Conservation (phyloP, 2,888 invertebrate genomes). For the Enchytraeus crypticus region DNA sequence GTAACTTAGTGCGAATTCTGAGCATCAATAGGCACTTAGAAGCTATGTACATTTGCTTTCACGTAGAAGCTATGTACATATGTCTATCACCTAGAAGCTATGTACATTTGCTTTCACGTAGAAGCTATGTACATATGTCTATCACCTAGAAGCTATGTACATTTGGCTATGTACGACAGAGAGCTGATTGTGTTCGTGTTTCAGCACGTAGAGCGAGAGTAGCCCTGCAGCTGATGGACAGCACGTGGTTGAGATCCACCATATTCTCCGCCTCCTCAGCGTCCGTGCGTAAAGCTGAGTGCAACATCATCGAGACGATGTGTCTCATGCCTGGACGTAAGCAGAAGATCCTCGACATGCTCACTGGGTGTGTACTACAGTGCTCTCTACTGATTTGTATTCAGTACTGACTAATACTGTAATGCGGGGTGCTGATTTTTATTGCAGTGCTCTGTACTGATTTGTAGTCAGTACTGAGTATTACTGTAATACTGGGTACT, state of each 20-base stretch:
- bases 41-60: no score
- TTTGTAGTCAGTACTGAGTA: constrained; percentile 78
- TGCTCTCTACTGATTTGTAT: constrained; percentile 52
- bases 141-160: no score
- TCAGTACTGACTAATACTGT: constrained; percentile 75
- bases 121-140: no score
- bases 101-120: no score
- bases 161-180: no score
- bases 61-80: no score
- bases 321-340: constrained; percentile 58
- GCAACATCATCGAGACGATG: constrained; percentile 75
- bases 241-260: constrained; percentile 81
- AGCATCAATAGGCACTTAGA: no score
- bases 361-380: constrained; percentile 63
- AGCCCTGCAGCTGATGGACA: constrained; percentile 57
- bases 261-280: constrained; percentile 84
- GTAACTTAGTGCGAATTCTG: no score
- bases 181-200: no score
- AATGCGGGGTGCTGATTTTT: constrained; percentile 87
- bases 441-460: constrained; percentile 72
- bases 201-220: no score
- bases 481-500: no score
- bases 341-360: constrained; percentile 68
- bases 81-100: no score
- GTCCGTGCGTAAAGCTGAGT: constrained; percentile 77